Percentiles rank a stretch among this genome's conserved stretches.
Conservation (phyloP, 2,797 vertebrate genomes). For the Cottoperca gobio region DNA sequence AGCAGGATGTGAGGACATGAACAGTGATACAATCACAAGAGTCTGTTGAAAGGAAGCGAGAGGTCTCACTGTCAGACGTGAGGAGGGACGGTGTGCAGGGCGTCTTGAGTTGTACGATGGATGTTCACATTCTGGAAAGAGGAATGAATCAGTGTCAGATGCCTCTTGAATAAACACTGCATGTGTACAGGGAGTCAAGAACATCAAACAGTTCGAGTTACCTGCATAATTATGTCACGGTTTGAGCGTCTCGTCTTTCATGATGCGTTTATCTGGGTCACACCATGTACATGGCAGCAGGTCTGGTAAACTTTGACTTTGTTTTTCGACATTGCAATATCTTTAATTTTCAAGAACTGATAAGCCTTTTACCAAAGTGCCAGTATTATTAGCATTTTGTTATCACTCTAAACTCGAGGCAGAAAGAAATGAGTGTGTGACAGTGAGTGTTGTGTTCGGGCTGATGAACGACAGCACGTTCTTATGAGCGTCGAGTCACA, state of each 20-base stretch:
- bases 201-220: no score
- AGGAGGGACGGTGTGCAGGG: conserved; percentile 89
- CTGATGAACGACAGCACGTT: conserved; percentile 55
- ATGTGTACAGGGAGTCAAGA: neutral
- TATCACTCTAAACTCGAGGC: neutral
- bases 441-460: conserved; percentile 49
- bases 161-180: neutral
- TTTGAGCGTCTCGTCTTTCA: neutral
- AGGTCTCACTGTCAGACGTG: conserved; percentile 82
- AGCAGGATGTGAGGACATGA: conserved; percentile 10
- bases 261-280: neutral
- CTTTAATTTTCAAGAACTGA: neutral
- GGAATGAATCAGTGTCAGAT: conserved; percentile 57
- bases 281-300: neutral
- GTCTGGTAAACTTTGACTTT: no score
- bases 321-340: neutral
- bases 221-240: neutral
- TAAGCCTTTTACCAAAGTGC: neutral
- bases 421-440: conserved; percentile 36
- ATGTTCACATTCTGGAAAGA: conserved; percentile 89
- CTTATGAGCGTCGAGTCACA: no score
- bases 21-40: neutral
- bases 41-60: neutral
- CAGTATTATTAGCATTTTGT: neutral
- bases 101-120: conserved; percentile 87